Percentiles rank a stretch among this genome's conserved stretches.
Conservation (phyloP, 2,888 invertebrate genomes). For the Incurvaria masculella region DNA sequence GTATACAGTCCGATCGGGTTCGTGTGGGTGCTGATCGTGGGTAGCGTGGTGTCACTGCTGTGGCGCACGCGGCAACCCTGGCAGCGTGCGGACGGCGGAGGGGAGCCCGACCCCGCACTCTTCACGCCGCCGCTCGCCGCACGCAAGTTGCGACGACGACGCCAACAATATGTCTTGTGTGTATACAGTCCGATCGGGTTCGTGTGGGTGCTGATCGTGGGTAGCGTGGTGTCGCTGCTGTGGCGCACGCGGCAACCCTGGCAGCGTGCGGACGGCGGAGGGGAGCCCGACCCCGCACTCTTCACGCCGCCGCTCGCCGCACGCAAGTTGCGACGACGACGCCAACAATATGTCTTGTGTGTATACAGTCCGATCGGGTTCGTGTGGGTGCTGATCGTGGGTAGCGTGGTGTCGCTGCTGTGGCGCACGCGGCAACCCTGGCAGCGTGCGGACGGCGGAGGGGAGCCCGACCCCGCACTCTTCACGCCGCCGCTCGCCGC, state of each 20-base stretch:
- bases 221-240: background rate
- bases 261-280: background rate
- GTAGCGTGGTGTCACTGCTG: background rate
- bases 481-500: slow-evolving; percentile 1
- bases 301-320: slow-evolving; percentile 1
- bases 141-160: slow-evolving; percentile 17
- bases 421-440: background rate
- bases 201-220: background rate
- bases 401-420: background rate
- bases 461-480: background rate
- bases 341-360: too few relatives aligned
- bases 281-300: background rate
- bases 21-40: background rate
- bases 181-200: background rate
- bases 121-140: slow-evolving; percentile 1
- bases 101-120: background rate
- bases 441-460: background rate
- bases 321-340: slow-evolving; percentile 17
- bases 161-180: too few relatives aligned
- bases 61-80: background rate
- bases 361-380: background rate
- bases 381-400: background rate
- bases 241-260: background rate
- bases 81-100: background rate
- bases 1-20: background rate